Conservation (phyloP, 2,888 invertebrate genomes). For the Chironomus tentans region DNA sequence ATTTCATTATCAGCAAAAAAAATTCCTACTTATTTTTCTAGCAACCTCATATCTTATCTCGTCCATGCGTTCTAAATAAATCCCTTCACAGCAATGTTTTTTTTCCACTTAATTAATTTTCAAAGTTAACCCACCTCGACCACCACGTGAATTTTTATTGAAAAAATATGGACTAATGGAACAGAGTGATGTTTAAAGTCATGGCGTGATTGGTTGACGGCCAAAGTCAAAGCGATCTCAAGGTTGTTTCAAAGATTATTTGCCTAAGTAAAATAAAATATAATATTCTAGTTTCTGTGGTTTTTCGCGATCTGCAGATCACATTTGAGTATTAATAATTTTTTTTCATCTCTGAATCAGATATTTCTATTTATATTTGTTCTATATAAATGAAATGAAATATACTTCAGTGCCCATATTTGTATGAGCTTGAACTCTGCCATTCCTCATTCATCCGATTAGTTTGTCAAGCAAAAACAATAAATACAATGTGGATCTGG, state of each 20-base stretch:
- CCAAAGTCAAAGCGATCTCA: slow-evolving; percentile 3
- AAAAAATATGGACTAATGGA: background rate
- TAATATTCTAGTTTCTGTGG: background rate
- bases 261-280: background rate
- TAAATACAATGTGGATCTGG: background rate
- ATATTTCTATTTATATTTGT: background rate
- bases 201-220: background rate
- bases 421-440: background rate
- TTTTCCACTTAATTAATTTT: too few relatives aligned
- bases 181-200: background rate
- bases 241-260: slow-evolving; percentile 15
- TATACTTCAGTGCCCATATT: background rate
- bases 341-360: background rate
- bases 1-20: too few relatives aligned
- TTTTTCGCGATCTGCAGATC: background rate
- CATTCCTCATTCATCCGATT: background rate
- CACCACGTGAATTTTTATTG: too few relatives aligned
- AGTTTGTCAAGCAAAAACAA: background rate
- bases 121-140: too few relatives aligned
- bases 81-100: too few relatives aligned
- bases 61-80: background rate
- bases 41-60: background rate
- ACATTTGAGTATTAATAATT: background rate
- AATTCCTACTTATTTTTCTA: too few relatives aligned
- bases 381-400: background rate